Evolutionary conservation across 2,113 vertebrate genomes (phyloP).

Genomic region (Solenodon paradoxus): DNA sequence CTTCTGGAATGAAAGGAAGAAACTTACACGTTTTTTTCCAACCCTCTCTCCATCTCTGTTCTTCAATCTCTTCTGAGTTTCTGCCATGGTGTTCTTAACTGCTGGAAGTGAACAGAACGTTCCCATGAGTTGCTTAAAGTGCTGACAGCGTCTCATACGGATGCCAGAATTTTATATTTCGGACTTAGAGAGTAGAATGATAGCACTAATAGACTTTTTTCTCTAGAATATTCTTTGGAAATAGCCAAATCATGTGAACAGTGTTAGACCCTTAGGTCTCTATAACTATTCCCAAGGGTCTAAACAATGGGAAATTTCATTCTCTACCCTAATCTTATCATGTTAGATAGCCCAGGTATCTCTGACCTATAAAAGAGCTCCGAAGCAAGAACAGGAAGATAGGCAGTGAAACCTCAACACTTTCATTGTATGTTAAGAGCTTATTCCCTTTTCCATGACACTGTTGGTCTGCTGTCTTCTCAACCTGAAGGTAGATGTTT

Average conservation of each 20-base stretch:
- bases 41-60: not conserved
- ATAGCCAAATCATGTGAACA: constrained; percentile 22
- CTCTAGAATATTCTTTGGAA: constrained; percentile 30
- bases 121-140: constrained; percentile 13
- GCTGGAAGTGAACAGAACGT: not conserved
- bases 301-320: constrained; percentile 18
- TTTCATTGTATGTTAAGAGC: constrained; percentile 16
- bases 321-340: not conserved
- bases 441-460: not conserved
- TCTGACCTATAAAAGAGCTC: not conserved
- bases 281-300: not conserved
- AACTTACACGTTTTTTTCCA: not conserved
- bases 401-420: not conserved
- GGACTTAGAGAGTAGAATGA: constrained; percentile 21
- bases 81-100: not conserved
- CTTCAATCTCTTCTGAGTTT: not conserved
- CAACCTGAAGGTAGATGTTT: not conserved
- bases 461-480: not conserved
- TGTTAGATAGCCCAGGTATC: not conserved
- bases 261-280: not conserved
- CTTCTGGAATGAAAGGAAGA: not conserved
- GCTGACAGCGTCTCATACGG: not conserved
- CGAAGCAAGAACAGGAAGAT: not conserved
- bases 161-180: constrained; percentile 47
- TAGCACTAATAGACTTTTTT: not conserved